Percentiles rank a stretch among this genome's conserved stretches.
These are phyloP conservation scores for Galleria mellonella DNA, from an alignment of 1,140 invertebrate species.

Conservation along the genomic window DNA sequence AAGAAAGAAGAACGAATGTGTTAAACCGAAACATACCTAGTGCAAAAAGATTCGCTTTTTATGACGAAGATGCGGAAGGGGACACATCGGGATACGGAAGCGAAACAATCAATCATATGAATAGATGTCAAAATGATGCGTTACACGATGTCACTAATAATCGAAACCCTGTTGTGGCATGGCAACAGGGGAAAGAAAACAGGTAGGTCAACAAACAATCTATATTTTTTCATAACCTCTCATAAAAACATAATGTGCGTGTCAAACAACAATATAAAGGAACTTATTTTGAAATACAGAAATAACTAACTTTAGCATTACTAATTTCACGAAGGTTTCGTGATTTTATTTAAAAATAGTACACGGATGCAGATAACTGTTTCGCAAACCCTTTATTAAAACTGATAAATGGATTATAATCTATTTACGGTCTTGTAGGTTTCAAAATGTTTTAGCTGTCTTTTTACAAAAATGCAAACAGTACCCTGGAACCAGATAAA, in stretches of 20 bases:
- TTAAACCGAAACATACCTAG: conserved; percentile 54
- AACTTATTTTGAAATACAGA: too few species aligned
- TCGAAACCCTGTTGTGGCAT: conserved; percentile 40
- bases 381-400: too few species aligned
- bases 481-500: too few species aligned
- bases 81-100: conserved; percentile 84
- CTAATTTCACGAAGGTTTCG: too few species aligned
- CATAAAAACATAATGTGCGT: conserved; percentile 1
- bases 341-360: too few species aligned
- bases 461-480: too few species aligned
- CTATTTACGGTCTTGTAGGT: too few species aligned
- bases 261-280: too few species aligned
- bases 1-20: conserved; percentile 34
- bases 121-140: conserved; percentile 28
- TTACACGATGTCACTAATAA: conserved; percentile 33
- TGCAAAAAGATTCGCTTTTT: conserved; percentile 63
- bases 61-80: conserved; percentile 77
- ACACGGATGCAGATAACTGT: too few species aligned
- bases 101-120: conserved; percentile 76
- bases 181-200: conserved; percentile 49
- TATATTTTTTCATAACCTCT: background rate
- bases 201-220: conserved; percentile 30
- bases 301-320: too few species aligned
- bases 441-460: too few species aligned
- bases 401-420: too few species aligned